Evolutionary conservation across 2,888 invertebrate genomes (phyloP).

Genomic region (Apodemia zela): DNA sequence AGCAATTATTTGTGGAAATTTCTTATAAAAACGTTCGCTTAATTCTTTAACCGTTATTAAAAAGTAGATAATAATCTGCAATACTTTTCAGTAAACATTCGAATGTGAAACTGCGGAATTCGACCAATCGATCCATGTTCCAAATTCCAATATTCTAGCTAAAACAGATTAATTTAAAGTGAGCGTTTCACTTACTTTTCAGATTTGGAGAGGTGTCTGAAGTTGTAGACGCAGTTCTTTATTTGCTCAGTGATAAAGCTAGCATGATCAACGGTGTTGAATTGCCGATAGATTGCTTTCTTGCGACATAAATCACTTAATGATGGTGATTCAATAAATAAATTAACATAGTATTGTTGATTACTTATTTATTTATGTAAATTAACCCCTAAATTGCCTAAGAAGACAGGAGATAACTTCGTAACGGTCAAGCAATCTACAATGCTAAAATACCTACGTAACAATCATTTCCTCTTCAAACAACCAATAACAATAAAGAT

Average conservation of each 20-base stretch:
- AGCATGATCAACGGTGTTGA: slow-evolving; percentile 87
- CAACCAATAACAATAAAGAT: too few species aligned
- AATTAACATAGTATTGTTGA: background rate
- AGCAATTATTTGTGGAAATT: too few species aligned
- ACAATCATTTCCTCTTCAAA: too few species aligned
- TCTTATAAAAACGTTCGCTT: too few species aligned
- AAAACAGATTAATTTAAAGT: background rate
- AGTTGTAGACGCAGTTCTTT: slow-evolving; percentile 86
- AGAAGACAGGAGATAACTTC: too few species aligned
- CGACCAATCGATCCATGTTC: too few species aligned
- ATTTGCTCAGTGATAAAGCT: slow-evolving; percentile 84
- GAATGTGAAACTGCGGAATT: too few species aligned
- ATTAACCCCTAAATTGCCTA: background rate
- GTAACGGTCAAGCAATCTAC: too few species aligned
- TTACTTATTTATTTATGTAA: background rate
- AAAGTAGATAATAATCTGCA: too few species aligned
- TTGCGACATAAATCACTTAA: slow-evolving; percentile 39
- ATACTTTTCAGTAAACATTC: too few species aligned
- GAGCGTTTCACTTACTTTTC: slow-evolving; percentile 23
- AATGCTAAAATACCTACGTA: too few species aligned
- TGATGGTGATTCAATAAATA: background rate
- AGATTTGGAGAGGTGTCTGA: slow-evolving; percentile 86
- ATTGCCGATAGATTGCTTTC: slow-evolving; percentile 86
- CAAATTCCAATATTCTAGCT: background rate
- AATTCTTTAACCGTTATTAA: too few species aligned